These are phyloP conservation scores for Macrophya annulata DNA, from an alignment of 2,888 invertebrate species.

Conservation along the genomic window DNA sequence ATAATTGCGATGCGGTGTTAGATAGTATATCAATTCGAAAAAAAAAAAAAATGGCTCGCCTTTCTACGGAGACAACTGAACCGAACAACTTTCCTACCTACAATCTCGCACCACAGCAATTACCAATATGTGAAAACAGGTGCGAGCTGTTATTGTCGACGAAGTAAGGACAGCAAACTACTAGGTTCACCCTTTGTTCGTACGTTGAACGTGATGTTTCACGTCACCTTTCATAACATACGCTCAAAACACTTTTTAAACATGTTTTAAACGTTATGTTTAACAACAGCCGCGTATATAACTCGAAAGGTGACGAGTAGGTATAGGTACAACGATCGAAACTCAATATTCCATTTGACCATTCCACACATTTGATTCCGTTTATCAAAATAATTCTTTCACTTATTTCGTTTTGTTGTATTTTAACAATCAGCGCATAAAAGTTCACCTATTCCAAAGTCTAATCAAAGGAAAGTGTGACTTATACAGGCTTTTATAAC, in stretches of 20 bases:
- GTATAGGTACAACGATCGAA: not conserved
- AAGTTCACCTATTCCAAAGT: not conserved
- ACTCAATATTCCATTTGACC: not conserved
- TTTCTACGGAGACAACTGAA: constrained; percentile 68
- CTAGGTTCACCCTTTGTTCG: constrained; percentile 8
- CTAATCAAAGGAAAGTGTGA: constrained; percentile 35
- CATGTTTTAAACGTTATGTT: not conserved
- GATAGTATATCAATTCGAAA: constrained; percentile 58
- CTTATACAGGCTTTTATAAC: not conserved
- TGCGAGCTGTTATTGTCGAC: constrained; percentile 36
- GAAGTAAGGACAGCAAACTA: not conserved
- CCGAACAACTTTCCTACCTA: constrained; percentile 74
- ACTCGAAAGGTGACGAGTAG: not conserved
- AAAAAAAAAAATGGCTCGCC: constrained; percentile 67
- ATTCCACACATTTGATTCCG: not conserved
- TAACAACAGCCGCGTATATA: not conserved
- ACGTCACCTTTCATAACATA: constrained; percentile 28
- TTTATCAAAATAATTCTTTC: not conserved
- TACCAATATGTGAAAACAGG: constrained; percentile 40
- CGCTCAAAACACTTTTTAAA: constrained; percentile 11
- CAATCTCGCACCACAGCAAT: constrained; percentile 60
- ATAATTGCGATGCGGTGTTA: not conserved
- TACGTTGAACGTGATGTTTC: constrained; percentile 36
- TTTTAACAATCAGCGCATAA: not conserved
- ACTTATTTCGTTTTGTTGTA: not conserved